A percentile compares a stretch with the other conserved stretches of the same genome.
These are phyloP conservation scores for Brachycybe producta DNA, from an alignment of 2,888 invertebrate genomes.

Conservation along the genomic window DNA sequence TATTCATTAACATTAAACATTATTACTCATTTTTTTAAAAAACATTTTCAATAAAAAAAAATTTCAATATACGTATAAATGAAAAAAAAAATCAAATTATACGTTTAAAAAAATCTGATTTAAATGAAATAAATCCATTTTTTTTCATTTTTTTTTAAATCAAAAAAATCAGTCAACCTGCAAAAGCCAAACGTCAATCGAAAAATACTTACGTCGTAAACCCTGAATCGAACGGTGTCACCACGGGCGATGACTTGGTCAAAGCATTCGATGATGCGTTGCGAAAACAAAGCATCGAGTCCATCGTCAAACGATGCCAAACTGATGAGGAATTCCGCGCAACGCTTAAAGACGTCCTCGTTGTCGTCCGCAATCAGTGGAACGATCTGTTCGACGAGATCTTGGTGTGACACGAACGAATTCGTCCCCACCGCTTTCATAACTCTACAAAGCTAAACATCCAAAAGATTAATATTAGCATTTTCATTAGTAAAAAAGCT, in stretches of 20 bases:
- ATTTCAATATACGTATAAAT: too few species aligned
- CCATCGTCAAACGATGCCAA: slow-evolving; percentile 39
- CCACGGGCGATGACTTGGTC: slow-evolving; percentile 42
- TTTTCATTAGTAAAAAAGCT: background rate
- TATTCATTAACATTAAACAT: background rate
- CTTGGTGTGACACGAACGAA: slow-evolving; percentile 23
- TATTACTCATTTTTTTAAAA: background rate
- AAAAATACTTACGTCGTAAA: slow-evolving; percentile 46
- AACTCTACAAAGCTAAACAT: slow-evolving; percentile 6
- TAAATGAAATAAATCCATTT: too few species aligned
- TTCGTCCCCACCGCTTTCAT: background rate
- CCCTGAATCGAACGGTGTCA: slow-evolving; percentile 50
- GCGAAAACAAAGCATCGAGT: slow-evolving; percentile 40
- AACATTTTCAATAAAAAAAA: too few species aligned
- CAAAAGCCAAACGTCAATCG: slow-evolving; percentile 6
- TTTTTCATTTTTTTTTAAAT: too few species aligned
- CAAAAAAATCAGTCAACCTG: background rate
- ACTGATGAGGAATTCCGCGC: slow-evolving; percentile 43
- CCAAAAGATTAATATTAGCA: slow-evolving; percentile 8
- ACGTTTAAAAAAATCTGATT: too few species aligned
- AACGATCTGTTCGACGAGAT: slow-evolving; percentile 44
- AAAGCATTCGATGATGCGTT: slow-evolving; percentile 37
- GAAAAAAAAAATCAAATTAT: slow-evolving; percentile 10
- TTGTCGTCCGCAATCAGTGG: slow-evolving; percentile 47
- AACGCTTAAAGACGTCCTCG: slow-evolving; percentile 46